phyloP scores from a whole-genome alignment of 2,797 vertebrate genomes.

The Chromis chromis region DNA sequence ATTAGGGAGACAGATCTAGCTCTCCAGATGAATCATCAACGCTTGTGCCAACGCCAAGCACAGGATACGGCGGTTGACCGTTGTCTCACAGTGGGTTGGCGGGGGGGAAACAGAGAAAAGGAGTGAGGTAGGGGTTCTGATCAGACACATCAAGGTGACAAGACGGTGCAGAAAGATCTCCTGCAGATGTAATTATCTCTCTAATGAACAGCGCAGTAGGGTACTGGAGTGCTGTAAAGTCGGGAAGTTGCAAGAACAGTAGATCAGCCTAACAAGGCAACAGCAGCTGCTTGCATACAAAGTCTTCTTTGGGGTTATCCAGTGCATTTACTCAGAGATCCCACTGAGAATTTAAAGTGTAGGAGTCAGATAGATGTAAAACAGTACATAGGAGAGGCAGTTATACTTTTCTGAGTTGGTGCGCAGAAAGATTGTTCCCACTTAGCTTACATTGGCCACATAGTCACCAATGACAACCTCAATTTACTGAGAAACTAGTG shows the following conservation, averaged over 20 bases:
- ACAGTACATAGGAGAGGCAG: background rate
- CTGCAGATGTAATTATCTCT: slow-evolving; percentile 76
- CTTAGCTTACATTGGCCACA: background rate
- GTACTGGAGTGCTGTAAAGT: slow-evolving; percentile 46
- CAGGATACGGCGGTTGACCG: slow-evolving; percentile 27
- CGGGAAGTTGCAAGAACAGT: slow-evolving; percentile 52
- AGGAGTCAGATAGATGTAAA: background rate
- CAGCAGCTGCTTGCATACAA: slow-evolving; percentile 26
- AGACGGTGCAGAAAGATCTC: slow-evolving; percentile 62
- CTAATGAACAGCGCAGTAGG: slow-evolving; percentile 69
- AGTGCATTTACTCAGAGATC: slow-evolving; percentile 3
- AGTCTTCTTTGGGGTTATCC: slow-evolving; percentile 13
- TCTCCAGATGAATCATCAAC: slow-evolving; percentile 56
- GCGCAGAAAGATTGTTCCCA: background rate
- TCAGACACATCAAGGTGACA: slow-evolving; percentile 55
- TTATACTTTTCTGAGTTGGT: background rate
- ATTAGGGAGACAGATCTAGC: slow-evolving; percentile 59
- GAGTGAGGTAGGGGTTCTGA: slow-evolving; percentile 35
- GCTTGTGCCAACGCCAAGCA: background rate
- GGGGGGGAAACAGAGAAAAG: slow-evolving; percentile 9
- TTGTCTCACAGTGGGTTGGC: slow-evolving; percentile 25
- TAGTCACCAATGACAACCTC: background rate
- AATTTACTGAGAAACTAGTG: background rate
- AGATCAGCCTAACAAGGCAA: slow-evolving; percentile 63
- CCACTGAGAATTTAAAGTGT: background rate